Base-by-base conservation (phyloP, 2,113 vertebrate species). In the Elephantulus edwardii region DNA sequence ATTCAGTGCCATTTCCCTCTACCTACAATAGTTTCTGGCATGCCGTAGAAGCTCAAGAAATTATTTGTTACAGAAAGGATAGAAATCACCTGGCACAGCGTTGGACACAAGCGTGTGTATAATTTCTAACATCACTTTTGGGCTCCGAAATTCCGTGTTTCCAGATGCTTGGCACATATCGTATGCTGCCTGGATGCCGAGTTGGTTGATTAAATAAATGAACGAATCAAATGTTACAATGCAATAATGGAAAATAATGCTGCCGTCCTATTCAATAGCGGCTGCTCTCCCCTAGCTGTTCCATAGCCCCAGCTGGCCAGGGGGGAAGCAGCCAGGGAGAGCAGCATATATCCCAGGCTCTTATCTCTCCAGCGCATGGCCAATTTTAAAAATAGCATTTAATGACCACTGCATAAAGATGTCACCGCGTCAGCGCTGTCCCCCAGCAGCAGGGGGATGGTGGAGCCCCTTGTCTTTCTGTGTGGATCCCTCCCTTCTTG, bases 361-460 rank as follows among this genome's bases (percentile, higher is more conserved):
- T 89, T 89, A 86, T 86, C 85, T 90, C 66, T 89, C 71, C 46
- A 77, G 68, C 38, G 42, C 79, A 93, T 1, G 7, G 79, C 85
- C 86, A 72, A 44, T 92, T 91, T 92, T 86, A 74, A 83, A 94
- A 93, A 95, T 86, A 90, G 76, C 82, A 46, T 83, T 92, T 91
- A 95, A 92, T 88, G 86, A 70, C 83, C 90, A 54, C 81, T 75
- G 70, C 88, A 70, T 74, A 62, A 91, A 95, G 82, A 80, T 77
- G 75, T 91, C 87, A 86, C 70, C 70, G 48, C 33, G 0, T 83
- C 38, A n/a, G 33, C 0, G 3, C 52, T 8, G 30, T 83, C 74
- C 81, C 91, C 50, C 54, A 44, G 82, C 75, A 81, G n/a, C 82
- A 58, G 48, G 71, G 44, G 60, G 20, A 28, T 62, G 40, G 40